Conservation (phyloP, 1,140 invertebrate species). For the Musca vetustissima region DNA sequence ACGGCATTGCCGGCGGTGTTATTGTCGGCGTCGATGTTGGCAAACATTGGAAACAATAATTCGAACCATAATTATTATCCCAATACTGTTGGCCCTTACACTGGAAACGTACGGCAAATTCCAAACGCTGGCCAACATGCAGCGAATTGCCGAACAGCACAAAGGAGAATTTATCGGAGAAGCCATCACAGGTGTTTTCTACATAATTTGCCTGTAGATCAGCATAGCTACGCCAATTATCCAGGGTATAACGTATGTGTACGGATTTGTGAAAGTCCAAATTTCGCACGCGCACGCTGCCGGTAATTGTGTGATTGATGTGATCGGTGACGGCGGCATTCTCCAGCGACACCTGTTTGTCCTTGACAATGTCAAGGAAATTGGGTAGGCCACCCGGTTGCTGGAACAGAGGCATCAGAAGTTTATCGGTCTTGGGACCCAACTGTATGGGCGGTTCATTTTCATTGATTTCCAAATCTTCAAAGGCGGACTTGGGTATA, state of each 20-base stretch:
- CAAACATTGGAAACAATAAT: conserved; percentile 84
- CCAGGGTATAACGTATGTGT: conserved; percentile 80
- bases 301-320: conserved; percentile 74
- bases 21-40: conserved; percentile 53
- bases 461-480: conserved; percentile 63
- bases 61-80: conserved; percentile 84
- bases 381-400: conserved; percentile 74
- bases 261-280: conserved; percentile 90
- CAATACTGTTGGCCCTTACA: conserved; percentile 83
- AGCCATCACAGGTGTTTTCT: conserved; percentile 86
- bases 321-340: conserved; percentile 75
- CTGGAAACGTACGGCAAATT: conserved; percentile 82
- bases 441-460: conserved; percentile 55
- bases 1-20: conserved; percentile 31
- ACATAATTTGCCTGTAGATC: conserved; percentile 85
- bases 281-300: conserved; percentile 85
- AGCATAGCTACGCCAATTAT: conserved; percentile 81
- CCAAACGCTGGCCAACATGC: conserved; percentile 71
- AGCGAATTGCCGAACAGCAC: conserved; percentile 72
- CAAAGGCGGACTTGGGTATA: conserved; percentile 82
- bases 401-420: conserved; percentile 76
- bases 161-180: conserved; percentile 88
- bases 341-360: conserved; percentile 79
- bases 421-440: conserved; percentile 59
- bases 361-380: conserved; percentile 77